Evolutionary conservation across 2,888 invertebrate species (phyloP), one percentile per base, ranked within the genome.

Genomic region (Drosophila algonquin): DNA sequence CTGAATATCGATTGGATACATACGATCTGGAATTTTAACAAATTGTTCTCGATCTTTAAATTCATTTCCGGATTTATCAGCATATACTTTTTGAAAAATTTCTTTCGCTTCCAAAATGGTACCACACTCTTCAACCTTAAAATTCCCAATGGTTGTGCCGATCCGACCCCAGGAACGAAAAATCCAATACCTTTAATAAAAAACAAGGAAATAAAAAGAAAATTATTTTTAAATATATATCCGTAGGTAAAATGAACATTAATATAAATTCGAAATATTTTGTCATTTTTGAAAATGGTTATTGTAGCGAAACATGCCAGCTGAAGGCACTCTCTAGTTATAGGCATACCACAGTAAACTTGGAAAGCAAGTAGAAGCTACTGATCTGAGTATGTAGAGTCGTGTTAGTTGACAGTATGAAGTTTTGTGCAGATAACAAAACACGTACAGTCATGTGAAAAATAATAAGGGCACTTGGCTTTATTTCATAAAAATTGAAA

Each of bases 151-250:
- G 0, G 95, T 96, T 0, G 99, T 99, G 5, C 99, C 99, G 79
- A 99, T 98, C 67, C 99, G 94, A 12, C 99, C 99, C 99, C 99
- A 99, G 0, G 98, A 94, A 16, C 98, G 95, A 93, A 97, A 98
- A 30, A 98, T 89, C 95, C 95, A 97, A 92, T 93, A 96, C 72
- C 95, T 95, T 50, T 18, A 53, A 21, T 50, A 40, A 1, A 7
- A n/a, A 40, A 40, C n/a, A 14, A 14, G n/a, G n/a, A 27, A 27
- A 44, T 21, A 12, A 21, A 16, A 18, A 60, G 6, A 21, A 24
- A 52, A 62, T 18, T 32, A 35, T 12, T 45, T 56, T 9, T 6
- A 16, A 44, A n/a, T 24, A 14, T 16, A n/a, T n/a, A 18, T 46
- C 30, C 10, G 5, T 14, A 14, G 7, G 2, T 5, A 40, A 40